phyloP scores from a whole-genome alignment of 2,888 invertebrate species.

The Sarcophaga variegata region DNA sequence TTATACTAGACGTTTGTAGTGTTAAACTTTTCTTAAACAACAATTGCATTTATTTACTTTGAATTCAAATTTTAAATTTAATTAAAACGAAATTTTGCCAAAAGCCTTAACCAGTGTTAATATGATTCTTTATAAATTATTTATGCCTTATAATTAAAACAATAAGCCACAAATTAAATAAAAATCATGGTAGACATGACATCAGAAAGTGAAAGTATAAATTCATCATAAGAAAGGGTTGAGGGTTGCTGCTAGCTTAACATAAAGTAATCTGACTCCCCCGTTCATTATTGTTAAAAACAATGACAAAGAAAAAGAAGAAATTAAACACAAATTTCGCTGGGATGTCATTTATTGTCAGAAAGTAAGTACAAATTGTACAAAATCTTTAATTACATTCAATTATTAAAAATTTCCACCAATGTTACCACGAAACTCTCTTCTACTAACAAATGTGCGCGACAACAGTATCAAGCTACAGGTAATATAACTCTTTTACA shows the following conservation, averaged over 20 bases:
- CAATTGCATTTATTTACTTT: too few species aligned
- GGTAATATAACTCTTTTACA: slow-evolving; percentile 71
- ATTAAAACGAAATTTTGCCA: slow-evolving; percentile 55
- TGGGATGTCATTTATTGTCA: slow-evolving; percentile 47
- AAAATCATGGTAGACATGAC: slow-evolving; percentile 21
- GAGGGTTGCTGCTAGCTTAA: slow-evolving; percentile 17
- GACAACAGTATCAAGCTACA: slow-evolving; percentile 72
- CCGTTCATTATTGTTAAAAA: slow-evolving; percentile 50
- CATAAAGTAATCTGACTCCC: slow-evolving; percentile 48
- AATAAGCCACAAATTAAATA: slow-evolving; percentile 71
- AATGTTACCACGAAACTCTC: slow-evolving; percentile 44
- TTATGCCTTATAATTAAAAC: slow-evolving; percentile 79
- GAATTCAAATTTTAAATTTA: slow-evolving; percentile 67
- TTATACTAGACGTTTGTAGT: too few species aligned
- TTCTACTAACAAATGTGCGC: slow-evolving; percentile 10
- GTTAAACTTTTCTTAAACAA: too few species aligned
- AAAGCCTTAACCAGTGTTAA: background rate
- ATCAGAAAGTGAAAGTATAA: background rate
- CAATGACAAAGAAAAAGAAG: background rate
- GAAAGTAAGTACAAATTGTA: slow-evolving; percentile 29
- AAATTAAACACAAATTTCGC: slow-evolving; percentile 49
- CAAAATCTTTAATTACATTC: slow-evolving; percentile 81
- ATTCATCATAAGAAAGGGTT: slow-evolving; percentile 30
- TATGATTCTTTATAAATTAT: slow-evolving; percentile 72
- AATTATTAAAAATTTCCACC: slow-evolving; percentile 79